A percentile compares a stretch with the other conserved stretches of the same genome.
Conservation (phyloP, 64 coral and sea anemone species). For the Pocillopora verrucosa region DNA sequence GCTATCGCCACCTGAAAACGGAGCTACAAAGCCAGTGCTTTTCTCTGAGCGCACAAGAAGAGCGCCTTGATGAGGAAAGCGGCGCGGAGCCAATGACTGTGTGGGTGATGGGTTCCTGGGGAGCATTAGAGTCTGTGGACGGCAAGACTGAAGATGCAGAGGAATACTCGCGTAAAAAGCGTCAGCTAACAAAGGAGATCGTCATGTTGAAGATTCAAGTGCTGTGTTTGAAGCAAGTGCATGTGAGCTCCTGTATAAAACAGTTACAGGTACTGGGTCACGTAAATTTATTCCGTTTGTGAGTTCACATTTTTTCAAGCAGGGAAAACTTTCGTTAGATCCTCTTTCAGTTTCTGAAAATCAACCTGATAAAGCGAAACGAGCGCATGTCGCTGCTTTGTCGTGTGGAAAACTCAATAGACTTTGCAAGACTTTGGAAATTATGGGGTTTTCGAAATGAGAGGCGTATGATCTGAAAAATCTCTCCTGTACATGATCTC, state of each 20-base stretch:
- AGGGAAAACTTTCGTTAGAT: too few species aligned
- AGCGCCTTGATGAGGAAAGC: constrained; percentile 63
- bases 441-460: too few species aligned
- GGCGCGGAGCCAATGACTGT: constrained; percentile 52
- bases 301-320: neutral
- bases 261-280: constrained; percentile 55
- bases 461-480: too few species aligned
- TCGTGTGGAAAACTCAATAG: too few species aligned
- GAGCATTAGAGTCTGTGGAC: constrained; percentile 70
- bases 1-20: constrained; percentile 44
- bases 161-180: constrained; percentile 65
- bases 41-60: constrained; percentile 64
- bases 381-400: too few species aligned
- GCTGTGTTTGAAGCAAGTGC: constrained; percentile 70
- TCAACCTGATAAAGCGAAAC: too few species aligned
- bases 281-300: neutral
- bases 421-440: too few species aligned
- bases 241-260: constrained; percentile 54
- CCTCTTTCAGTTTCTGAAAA: too few species aligned
- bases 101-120: constrained; percentile 85
- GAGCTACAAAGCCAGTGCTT: constrained; percentile 72
- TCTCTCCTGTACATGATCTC: neutral
- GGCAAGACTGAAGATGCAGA: constrained; percentile 68
- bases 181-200: constrained; percentile 56
- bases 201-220: constrained; percentile 83